Percentiles rank a stretch among this genome's conserved stretches.
Evolutionary conservation across 2,888 invertebrate genomes (phyloP).

Genomic region (Agrenia bidenticulata): DNA sequence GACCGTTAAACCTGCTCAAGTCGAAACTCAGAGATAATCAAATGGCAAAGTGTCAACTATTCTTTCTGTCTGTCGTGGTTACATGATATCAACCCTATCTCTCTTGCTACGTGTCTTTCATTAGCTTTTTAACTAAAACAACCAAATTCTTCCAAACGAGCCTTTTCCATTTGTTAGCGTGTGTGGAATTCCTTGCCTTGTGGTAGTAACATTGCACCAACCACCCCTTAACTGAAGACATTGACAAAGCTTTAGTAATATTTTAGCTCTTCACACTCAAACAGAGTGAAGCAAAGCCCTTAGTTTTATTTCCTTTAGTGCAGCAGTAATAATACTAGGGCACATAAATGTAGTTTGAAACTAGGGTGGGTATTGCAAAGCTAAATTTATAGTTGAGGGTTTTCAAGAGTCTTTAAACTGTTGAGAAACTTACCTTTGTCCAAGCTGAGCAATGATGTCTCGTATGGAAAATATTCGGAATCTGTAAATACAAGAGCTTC

Average conservation of each 20-base stretch:
- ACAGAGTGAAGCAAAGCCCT: not conserved
- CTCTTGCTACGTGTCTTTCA: not conserved
- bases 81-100: not conserved
- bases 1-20: not conserved
- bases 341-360: no score
- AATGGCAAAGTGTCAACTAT: conserved; percentile 16
- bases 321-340: no score
- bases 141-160: conserved; percentile 7
- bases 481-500: no score
- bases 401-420: no score
- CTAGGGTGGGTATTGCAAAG: no score
- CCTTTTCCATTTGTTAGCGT: not conserved
- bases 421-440: conserved; percentile 40
- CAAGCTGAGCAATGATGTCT: conserved; percentile 36
- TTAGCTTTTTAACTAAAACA: conserved; percentile 4
- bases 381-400: no score
- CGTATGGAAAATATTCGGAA: conserved; percentile 38
- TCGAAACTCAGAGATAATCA: conserved; percentile 11
- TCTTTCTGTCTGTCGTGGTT: not conserved
- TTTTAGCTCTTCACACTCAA: no score
- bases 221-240: not conserved
- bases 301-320: no score
- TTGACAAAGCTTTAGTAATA: not conserved
- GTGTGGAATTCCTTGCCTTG: not conserved
- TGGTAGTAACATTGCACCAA: not conserved